Conservation (phyloP, 1,140 invertebrate species). For the Drosophila ficusphila region DNA sequence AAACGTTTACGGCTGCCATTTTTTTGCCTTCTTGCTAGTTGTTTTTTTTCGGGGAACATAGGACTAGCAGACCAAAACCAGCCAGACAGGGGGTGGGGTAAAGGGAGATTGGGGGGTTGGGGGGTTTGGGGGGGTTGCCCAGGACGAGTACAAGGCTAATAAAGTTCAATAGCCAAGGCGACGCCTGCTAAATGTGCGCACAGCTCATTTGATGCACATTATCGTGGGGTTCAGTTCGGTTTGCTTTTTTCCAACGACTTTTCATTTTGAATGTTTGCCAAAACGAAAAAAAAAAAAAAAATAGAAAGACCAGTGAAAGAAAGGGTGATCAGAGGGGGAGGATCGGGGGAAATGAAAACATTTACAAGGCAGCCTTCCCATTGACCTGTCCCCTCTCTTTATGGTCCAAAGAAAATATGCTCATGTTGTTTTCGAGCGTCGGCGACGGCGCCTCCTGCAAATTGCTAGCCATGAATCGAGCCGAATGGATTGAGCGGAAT, state of each 20-base stretch:
- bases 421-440: constrained; percentile 66
- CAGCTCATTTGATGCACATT: constrained; percentile 82
- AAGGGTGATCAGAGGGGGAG: background rate
- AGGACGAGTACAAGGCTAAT: constrained; percentile 64
- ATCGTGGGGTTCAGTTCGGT: constrained; percentile 68
- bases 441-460: constrained; percentile 75
- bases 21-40: constrained; percentile 18
- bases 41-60: background rate
- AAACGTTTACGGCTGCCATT: constrained; percentile 52
- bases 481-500: constrained; percentile 34
- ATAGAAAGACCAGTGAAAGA: background rate
- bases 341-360: constrained; percentile 67
- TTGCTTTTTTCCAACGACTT: constrained; percentile 41
- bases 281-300: constrained; percentile 1
- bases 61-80: constrained; percentile 41
- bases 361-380: constrained; percentile 61
- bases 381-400: constrained; percentile 49
- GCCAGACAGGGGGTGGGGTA: constrained; percentile 10
- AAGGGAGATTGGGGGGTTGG: background rate
- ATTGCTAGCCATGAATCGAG: constrained; percentile 71
- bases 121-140: background rate
- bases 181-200: constrained; percentile 78
- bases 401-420: constrained; percentile 49
- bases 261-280: constrained; percentile 73
- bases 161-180: constrained; percentile 80